Evolutionary conservation across 2,113 vertebrate genomes (phyloP), one percentile per base, ranked within the genome.

Genomic region (Mellivora capensis): DNA sequence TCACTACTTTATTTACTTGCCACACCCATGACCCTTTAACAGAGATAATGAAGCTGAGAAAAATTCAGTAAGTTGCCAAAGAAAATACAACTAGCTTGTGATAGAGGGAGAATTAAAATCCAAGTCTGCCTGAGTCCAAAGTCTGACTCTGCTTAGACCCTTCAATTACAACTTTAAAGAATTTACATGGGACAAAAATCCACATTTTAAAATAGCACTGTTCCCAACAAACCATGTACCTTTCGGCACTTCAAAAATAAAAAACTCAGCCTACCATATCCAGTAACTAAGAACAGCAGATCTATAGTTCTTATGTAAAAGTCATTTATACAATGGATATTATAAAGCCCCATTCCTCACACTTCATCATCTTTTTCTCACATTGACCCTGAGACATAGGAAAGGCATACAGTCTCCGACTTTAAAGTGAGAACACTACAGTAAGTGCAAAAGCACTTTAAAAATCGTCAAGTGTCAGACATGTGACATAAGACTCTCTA

Each of bases 151-250:
- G 80, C 79, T 77, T 52, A 57, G 57, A 80, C 13, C 31, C 18
- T 79, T 87, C 54, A 84, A 71, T 71, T 89, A 87, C 76, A 88
- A 82, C 72, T 86, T 95, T 80, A 89, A 94, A 95, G 49, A 87
- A 89, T 86, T 90, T 64, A 81, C 20, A 89, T 89, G 47, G 42
- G 47, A 89, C 67, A 85, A 91, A 94, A 90, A 92, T 62, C 71
- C 17, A 47, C 74, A 79, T 76, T 89, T 97, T 95, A 84, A 93
- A 59, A 87, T 31, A 92, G 18, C 62, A 87, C 44, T 72, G 12
- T 39, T 77, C 91, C 44, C 72, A 47, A 54, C 27, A 90, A 87
- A 82, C 44, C 39, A 61, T 61, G 20, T 31, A 39, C 17, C 2
- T 96, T 72, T 82, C 74, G 42, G 37, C 39, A 96, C 34, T 90